phyloP scores from a whole-genome alignment of 2,113 vertebrate species.

The Oreochromis tanganicae region DNA sequence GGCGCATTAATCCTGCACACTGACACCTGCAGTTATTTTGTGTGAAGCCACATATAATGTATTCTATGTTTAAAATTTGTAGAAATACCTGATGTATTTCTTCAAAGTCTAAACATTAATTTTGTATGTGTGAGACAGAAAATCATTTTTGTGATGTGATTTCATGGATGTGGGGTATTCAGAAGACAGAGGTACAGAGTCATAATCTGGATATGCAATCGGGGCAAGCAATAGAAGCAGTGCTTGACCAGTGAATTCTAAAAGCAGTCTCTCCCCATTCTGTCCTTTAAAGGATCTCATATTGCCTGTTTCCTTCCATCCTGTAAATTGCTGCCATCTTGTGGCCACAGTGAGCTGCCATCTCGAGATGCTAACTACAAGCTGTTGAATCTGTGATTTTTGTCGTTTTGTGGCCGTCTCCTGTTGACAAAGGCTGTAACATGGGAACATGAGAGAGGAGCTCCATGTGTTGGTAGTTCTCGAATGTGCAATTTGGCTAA shows the following conservation, averaged over 20 bases:
- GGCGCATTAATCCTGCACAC: conserved; percentile 11
- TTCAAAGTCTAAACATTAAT: background rate
- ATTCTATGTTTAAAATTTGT: background rate
- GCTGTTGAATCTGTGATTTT: background rate
- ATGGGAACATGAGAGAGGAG: background rate
- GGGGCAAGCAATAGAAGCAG: background rate
- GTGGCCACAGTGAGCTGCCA: background rate
- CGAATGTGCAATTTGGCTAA: background rate
- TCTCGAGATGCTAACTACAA: background rate
- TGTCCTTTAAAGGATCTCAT: background rate
- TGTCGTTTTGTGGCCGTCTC: background rate
- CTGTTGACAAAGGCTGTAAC: background rate
- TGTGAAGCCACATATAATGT: background rate
- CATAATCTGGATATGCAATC: background rate
- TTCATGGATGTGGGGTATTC: background rate
- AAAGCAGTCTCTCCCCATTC: background rate
- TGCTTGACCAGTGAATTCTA: background rate
- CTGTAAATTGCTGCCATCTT: background rate
- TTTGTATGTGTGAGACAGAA: background rate
- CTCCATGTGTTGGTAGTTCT: background rate
- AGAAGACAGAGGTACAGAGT: background rate
- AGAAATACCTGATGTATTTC: background rate
- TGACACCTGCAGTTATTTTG: background rate
- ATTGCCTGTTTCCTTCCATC: background rate
- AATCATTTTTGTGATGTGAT: background rate